phyloP scores from a whole-genome alignment of 2,888 invertebrate species.

The Troides helena region DNA sequence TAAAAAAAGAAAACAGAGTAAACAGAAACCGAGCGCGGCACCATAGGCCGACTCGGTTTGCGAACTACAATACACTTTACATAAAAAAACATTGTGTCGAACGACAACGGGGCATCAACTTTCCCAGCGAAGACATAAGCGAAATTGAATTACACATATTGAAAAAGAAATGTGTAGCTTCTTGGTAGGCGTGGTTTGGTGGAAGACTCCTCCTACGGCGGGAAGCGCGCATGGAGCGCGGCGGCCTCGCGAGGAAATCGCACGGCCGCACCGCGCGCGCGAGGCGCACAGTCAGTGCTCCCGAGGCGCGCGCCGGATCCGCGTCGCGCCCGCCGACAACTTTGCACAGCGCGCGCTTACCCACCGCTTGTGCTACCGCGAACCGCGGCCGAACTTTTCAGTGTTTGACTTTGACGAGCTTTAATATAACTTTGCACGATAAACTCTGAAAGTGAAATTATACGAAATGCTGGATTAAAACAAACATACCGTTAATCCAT shows the following conservation, averaged over 20 bases:
- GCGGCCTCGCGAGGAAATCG: slow-evolving; percentile 57
- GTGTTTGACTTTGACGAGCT: slow-evolving; percentile 52
- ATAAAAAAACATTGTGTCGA: slow-evolving; percentile 80
- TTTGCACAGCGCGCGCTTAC: slow-evolving; percentile 54
- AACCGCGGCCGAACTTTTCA: slow-evolving; percentile 47
- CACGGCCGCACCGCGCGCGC: slow-evolving; percentile 47
- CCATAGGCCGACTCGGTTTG: slow-evolving; percentile 71
- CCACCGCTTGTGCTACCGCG: slow-evolving; percentile 43
- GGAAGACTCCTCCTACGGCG: slow-evolving; percentile 72
- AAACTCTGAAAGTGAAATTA: slow-evolving; percentile 47
- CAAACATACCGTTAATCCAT: slow-evolving; percentile 50
- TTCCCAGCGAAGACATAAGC: slow-evolving; percentile 81
- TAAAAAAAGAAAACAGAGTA: slow-evolving; percentile 54
- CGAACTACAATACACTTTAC: slow-evolving; percentile 80
- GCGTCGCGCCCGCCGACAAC: slow-evolving; percentile 55
- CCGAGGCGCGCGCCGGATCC: slow-evolving; percentile 49
- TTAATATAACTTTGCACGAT: slow-evolving; percentile 50
- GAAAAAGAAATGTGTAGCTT: slow-evolving; percentile 80
- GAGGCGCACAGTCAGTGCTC: slow-evolving; percentile 54
- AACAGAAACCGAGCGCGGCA: slow-evolving; percentile 63
- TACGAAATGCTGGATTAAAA: slow-evolving; percentile 44
- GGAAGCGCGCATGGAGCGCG: slow-evolving; percentile 72
- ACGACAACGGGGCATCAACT: slow-evolving; percentile 80
- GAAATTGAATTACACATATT: slow-evolving; percentile 81
- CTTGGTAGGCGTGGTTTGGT: slow-evolving; percentile 78